Base-by-base conservation (phyloP, 2,888 invertebrate species). In the Scrobipalpa costella region DNA sequence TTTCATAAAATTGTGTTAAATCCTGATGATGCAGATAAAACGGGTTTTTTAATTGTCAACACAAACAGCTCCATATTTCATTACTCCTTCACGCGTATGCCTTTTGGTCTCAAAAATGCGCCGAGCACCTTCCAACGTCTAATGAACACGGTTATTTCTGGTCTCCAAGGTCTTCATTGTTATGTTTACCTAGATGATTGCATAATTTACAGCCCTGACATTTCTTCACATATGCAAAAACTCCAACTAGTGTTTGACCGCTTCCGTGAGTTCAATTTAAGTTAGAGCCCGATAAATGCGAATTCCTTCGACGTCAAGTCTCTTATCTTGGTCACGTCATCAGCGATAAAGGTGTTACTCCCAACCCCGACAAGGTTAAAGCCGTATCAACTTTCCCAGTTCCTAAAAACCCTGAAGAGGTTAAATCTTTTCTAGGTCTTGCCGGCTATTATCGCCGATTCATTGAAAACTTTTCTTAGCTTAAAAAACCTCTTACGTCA, bases 371-470 rank as follows among this genome's bases (percentile, higher is more conserved):
- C 1, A 75, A 76, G 64, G 67, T 71, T 3, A 61, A 66, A 61
- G 64, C 67, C 0, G 67, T 75, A 0, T 17, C 15, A 1, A 52
- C 69, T 15, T 71, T 60, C 49, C 71, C 74, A 15, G 44, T 57
- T 7, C 76, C 77, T 3, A 67, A 68, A 61, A 62, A 17, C 19
- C 65, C 64, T 0, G 71, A 68, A 62, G 69, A 72, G n/a, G 71
- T 76, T 0, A 73, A 74, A 70, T 62, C 67, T 47, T 85, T 81
- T 66, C 67, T 75, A 1, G 83, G 83, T 3, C 59, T 85, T 8
- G 66, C 73, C 0, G 77, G 78, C 0, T 84, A 83, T 64, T 84
- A 84, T 58, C 61, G 83, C 11, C 69, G 77, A 44, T 86, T 84
- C 62, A 83, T 86, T 0, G 60, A 67, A 33, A 63, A 79, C 9